Conservation (phyloP, 2,888 invertebrate genomes). For the Euphydryas editha region DNA sequence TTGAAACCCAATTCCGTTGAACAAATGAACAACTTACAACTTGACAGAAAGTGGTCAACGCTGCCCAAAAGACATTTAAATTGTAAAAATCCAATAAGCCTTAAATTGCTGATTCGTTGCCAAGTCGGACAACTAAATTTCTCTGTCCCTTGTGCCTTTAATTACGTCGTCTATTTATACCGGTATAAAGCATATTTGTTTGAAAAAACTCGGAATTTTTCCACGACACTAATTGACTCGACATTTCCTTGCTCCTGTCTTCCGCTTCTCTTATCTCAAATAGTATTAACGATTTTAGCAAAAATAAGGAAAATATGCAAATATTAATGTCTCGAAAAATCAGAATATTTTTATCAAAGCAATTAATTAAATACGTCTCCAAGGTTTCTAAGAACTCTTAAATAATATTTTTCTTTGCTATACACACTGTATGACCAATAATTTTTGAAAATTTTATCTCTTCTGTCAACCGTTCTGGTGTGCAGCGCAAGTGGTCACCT, state of each 20-base stretch:
- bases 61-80: background rate
- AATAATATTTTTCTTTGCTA: too few species aligned
- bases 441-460: too few species aligned
- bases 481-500: too few species aligned
- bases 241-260: background rate
- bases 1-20: background rate
- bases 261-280: too few species aligned
- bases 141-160: background rate
- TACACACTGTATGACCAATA: too few species aligned
- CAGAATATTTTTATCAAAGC: too few species aligned
- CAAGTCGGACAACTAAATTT: background rate
- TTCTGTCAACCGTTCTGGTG: too few species aligned
- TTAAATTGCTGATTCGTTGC: slow-evolving; percentile 3
- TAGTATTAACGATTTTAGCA: too few species aligned
- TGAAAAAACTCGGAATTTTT: background rate
- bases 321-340: too few species aligned
- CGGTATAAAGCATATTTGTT: background rate
- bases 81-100: background rate
- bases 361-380: too few species aligned
- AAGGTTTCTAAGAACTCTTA: too few species aligned
- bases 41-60: background rate
- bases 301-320: too few species aligned
- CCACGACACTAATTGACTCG: background rate
- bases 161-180: background rate
- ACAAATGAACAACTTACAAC: background rate